phyloP scores from a whole-genome alignment of 2,113 vertebrate species.

The Macaca nemestrina region DNA sequence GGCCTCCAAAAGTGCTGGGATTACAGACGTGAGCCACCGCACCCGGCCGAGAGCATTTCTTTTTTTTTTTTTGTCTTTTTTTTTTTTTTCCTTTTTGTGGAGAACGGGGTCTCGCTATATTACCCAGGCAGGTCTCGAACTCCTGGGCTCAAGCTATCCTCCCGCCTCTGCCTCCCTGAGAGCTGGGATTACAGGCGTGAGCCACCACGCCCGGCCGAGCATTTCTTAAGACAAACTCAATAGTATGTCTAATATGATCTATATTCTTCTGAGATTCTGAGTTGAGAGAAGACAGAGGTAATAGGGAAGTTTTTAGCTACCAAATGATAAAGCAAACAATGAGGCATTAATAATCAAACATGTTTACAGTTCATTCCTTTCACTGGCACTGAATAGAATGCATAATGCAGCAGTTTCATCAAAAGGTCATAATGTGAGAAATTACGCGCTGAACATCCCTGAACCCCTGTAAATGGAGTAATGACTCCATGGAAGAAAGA shows the following conservation, averaged over 20 bases:
- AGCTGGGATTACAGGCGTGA: too few relatives aligned
- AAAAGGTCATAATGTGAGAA: conserved; percentile 55
- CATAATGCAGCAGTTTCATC: neutral
- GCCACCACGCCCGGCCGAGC: neutral
- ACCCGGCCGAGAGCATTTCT: neutral
- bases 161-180: too few relatives aligned
- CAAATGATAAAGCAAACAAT: neutral
- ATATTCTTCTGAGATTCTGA: neutral
- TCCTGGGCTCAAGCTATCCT: too few relatives aligned
- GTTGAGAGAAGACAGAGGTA: neutral
- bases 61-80: too few relatives aligned
- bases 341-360: neutral
- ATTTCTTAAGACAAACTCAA: neutral
- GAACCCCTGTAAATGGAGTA: conserved; percentile 15
- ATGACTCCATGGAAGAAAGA: neutral
- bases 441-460: neutral
- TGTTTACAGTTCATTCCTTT: conserved; percentile 24
- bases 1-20: too few relatives aligned
- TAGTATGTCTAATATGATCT: neutral
- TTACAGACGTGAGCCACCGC: too few relatives aligned
- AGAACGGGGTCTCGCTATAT: too few relatives aligned
- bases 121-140: too few relatives aligned
- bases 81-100: too few relatives aligned
- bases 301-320: conserved; percentile 1
- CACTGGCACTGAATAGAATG: neutral